A percentile compares a stretch with the other conserved stretches of the same genome.
Evolutionary conservation across 2,113 vertebrate genomes (phyloP).

Genomic region (Lepidothrix coronata): DNA sequence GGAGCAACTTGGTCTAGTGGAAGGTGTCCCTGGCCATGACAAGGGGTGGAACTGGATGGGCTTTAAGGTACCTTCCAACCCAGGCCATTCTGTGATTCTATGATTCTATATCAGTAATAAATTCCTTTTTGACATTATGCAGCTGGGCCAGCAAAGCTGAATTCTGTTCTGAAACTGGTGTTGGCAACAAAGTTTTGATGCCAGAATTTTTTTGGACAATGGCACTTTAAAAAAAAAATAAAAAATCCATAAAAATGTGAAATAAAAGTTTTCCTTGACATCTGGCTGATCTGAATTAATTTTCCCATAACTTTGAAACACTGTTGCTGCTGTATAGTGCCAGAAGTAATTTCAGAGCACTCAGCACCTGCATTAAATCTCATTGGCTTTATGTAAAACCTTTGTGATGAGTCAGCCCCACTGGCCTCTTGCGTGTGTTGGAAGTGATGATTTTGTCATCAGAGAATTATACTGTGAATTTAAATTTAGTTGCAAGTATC

Average conservation of each 20-base stretch:
- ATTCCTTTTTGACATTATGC: not conserved
- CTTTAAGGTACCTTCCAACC: not conserved
- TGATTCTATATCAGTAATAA: not conserved
- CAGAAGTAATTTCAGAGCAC: not conserved
- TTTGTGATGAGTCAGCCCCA: not conserved
- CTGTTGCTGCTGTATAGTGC: not conserved
- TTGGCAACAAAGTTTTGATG: not conserved
- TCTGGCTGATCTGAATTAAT: not conserved
- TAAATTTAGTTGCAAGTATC: not conserved
- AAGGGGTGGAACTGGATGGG: not conserved
- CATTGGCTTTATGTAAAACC: not conserved
- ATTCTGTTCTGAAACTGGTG: not conserved
- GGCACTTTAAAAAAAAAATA: not conserved
- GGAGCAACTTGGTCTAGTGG: not conserved
- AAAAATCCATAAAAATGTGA: not conserved
- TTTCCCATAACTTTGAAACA: not conserved
- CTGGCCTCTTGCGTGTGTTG: not conserved
- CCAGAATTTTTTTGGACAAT: not conserved
- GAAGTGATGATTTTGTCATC: slow-evolving; percentile 1
- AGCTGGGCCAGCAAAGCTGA: not conserved
- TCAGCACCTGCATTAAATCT: not conserved
- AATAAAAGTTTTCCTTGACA: not conserved
- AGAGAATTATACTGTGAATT: not conserved
- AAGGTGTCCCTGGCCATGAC: not conserved
- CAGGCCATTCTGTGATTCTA: not conserved